Evolutionary conservation across 2,888 invertebrate genomes (phyloP), one percentile per base, ranked within the genome.

Genomic region (Anoncus sp.): DNA sequence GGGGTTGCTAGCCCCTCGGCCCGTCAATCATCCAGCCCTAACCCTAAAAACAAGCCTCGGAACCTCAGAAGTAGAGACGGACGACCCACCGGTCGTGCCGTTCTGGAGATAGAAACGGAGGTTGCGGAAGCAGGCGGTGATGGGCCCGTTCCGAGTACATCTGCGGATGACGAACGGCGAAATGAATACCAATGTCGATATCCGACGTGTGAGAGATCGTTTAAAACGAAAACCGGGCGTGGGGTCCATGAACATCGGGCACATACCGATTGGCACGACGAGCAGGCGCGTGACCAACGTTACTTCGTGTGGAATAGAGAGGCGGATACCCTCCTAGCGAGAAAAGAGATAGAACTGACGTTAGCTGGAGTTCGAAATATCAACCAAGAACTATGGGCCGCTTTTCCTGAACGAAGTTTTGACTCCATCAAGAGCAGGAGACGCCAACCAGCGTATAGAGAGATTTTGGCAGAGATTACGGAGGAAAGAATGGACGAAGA

Each of bases 231-330:
- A 1, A 57, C 14, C 7, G 74, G 67, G 6, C 18, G 51, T 12
- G 66, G 66, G 6, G 53, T 72, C 0, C 76, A 77, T 24, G 59
- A 63, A 16, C 47, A 60, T 1, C 7, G 53, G 14, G 20, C 45
- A 1, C 76, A 72, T 18, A 62, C 62, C 16, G 18, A 75, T 43
- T 75, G 60, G 69, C 27, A 69, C n/a, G 75, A 75, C 12, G 27
- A 20, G n/a, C 38, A 3, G 5, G 45, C 45, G 16, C 45, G 16
- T 1, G n/a, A 4, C 1, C 45, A 14, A 1, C 2, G 2, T 9
- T 45, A 45, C 45, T 3, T 16, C n/a, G 2, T 45, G 14, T 45
- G 45, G 45, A 45, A 14, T n/a, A n/a, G 16, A 1, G 45, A 45
- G 16, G 45, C 45, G 2, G 45, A 45, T 16, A 45, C 16, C 5